phyloP scores from a whole-genome alignment of 2,797 vertebrate species.

The Sarcoramphus papa region DNA sequence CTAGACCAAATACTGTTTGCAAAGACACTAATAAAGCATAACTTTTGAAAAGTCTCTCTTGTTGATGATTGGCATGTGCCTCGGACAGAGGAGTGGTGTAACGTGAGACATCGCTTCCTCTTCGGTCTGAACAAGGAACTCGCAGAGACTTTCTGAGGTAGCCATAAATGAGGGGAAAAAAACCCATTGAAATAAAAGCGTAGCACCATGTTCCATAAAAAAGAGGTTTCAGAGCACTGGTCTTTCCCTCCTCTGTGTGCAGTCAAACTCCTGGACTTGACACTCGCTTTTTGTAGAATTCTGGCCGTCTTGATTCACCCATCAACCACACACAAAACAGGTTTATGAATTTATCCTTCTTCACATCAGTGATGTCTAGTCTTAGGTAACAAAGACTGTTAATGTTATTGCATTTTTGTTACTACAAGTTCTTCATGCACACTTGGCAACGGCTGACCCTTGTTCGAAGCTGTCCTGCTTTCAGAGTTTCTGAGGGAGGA shows the following conservation, averaged over 20 bases:
- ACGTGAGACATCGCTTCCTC: neutral
- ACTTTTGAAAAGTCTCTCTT: neutral
- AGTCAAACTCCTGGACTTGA: neutral
- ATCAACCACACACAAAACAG: neutral
- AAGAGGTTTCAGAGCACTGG: neutral
- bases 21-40: neutral
- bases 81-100: neutral
- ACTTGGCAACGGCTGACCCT: constrained; percentile 94
- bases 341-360: neutral
- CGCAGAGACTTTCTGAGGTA: constrained; percentile 80
- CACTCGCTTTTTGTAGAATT: neutral
- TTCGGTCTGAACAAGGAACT: neutral
- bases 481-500: constrained; percentile 83
- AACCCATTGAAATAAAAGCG: neutral
- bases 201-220: constrained; percentile 82
- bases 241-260: neutral
- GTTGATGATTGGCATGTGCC: neutral
- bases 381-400: neutral
- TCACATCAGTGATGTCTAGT: neutral
- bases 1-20: neutral
- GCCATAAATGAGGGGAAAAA: constrained; percentile 71
- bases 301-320: neutral
- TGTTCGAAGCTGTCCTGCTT: constrained; percentile 84
- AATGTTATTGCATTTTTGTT: neutral
- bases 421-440: constrained; percentile 93